Percentiles rank a stretch among this genome's conserved stretches.
Evolutionary conservation across 2,113 vertebrate species (phyloP).

Genomic region (Channa maculata): DNA sequence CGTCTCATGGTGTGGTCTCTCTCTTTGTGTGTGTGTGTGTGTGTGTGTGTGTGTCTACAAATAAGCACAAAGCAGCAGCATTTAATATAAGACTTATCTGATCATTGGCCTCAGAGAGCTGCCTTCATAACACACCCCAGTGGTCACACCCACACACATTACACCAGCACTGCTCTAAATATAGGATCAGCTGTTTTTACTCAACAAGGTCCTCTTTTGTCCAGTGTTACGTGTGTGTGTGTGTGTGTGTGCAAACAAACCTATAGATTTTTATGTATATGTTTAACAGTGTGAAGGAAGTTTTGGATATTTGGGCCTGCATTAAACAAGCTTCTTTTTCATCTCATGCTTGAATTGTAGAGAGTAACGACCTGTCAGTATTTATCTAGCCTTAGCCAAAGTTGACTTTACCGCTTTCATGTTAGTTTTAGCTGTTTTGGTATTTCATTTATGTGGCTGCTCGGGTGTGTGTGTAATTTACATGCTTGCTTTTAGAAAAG

Average conservation of each 20-base stretch:
- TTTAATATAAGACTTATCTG: conserved; percentile 64
- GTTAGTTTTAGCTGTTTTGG: conserved; percentile 6
- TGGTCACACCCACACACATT: conserved; percentile 15
- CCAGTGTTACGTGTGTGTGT: conserved; percentile 20
- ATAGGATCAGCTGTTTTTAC: conserved; percentile 13
- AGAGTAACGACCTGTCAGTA: conserved; percentile 28
- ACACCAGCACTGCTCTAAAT: conserved; percentile 4
- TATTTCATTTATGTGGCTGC: conserved; percentile 40
- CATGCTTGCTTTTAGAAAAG: conserved; percentile 8
- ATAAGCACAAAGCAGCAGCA: conserved; percentile 62
- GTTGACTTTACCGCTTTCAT: conserved; percentile 30
- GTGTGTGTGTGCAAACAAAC: conserved; percentile 32
- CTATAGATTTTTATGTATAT: conserved; percentile 42
- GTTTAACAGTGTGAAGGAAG: conserved; percentile 37
- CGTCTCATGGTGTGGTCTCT: conserved; percentile 33
- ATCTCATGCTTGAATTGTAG: conserved; percentile 14
- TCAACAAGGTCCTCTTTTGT: conserved; percentile 52
- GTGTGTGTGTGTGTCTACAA: conserved; percentile 21
- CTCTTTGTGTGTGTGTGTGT: conserved; percentile 12
- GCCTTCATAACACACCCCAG: conserved; percentile 33
- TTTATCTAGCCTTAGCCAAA: conserved; percentile 21
- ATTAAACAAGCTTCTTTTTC: conserved; percentile 48
- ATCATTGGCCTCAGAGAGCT: conserved; percentile 49
- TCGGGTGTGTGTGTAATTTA: not conserved
- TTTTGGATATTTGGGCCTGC: conserved; percentile 40